Base-by-base conservation (phyloP, 2,113 vertebrate genomes). In the Amphiprion ocellaris region DNA sequence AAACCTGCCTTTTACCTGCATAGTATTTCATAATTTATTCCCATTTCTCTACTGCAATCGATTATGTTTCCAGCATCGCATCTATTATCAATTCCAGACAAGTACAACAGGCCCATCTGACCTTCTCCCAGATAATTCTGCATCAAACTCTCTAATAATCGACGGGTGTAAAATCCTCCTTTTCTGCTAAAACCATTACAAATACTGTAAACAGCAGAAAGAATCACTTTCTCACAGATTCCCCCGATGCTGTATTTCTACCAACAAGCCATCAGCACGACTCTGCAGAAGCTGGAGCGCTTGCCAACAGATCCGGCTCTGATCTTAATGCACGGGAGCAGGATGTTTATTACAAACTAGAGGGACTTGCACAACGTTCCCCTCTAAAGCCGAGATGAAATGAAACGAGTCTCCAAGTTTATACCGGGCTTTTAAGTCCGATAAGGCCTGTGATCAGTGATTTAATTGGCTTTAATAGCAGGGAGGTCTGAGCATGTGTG, bases 391-490 rank as follows among this genome's bases (percentile, higher is more conserved):
- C 54, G 64, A 85, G 60, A 87, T 62, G 64, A 86, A 81, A 90
- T 88, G 23, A 83, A 88, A 82, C 10, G 6, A 87, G 81, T 78
- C 67, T 90, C 65, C 6, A 78, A 83, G 69, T 86, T 88, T 85
- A 77, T n/a, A 23, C 12, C 6, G 53, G 46, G 50, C 74, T 86
- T 90, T 90, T 70, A 82, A 85, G 76, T 83, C 50, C 26, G 69
- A 86, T 83, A 63, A 52, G 39, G 68, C 81, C 39, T 86, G 73
- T 88, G 82, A 92, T 90, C 82, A 63, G 37, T 82, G 78, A 92
- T 84, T 82, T 75, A 88, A 92, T 86, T 86, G 83, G 47, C 75
- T 81, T 74, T 86, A 90, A 92, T 82, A 84, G 67, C 77, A 56
- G 52, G 56, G 77, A 78, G 77, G 83, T 76, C 61, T 70, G 72